Base-by-base conservation (phyloP, 2,888 invertebrate genomes). In the Microctonus hyperodae region DNA sequence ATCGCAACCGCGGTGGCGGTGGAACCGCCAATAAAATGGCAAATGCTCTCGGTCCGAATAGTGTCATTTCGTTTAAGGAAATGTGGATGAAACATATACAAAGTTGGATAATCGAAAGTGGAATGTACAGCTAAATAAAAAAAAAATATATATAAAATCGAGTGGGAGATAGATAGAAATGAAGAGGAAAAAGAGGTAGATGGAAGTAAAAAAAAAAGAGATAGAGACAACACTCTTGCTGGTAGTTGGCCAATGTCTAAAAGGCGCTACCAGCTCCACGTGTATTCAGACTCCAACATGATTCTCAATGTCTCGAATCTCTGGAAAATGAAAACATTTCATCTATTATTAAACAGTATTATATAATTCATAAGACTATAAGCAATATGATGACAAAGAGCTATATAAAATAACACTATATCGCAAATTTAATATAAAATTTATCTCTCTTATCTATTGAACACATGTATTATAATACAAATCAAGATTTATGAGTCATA, bases 231-330 rank as follows among this genome's bases (percentile, higher is more conserved):
- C 57, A 68, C 69, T 74, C 74, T 44, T 68, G 74, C 73, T 72
- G 74, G 75, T 74, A 73, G 74, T 72, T 73, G 73, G 75, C 78
- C 78, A 76, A 72, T 71, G 70, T 76, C 72, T 58, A 69, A 68
- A 70, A 71, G 72, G 72, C 77, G 79, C 81, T 82, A 82, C 79
- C 81, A 81, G 75, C 74, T 73, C 68, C 70, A 69, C 65, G 68
- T 66, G 68, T 67, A 69, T 71, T 74, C 76, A 72, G 73, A 74
- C 75, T 76, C 76, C 74, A 75, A 73, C 80, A 79, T 80, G 76
- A 74, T 74, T 72, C 76, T 79, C 73, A 75, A 70, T 75, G 75
- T 75, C 73, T 72, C 75, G 73, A 74, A 74, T 74, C 68, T 73
- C 81, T 80, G 76, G 44, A 79, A 78, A 63, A 75, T 13, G 22